phyloP scores from a whole-genome alignment of 2,888 invertebrate species.

The Microplitis manilae region DNA sequence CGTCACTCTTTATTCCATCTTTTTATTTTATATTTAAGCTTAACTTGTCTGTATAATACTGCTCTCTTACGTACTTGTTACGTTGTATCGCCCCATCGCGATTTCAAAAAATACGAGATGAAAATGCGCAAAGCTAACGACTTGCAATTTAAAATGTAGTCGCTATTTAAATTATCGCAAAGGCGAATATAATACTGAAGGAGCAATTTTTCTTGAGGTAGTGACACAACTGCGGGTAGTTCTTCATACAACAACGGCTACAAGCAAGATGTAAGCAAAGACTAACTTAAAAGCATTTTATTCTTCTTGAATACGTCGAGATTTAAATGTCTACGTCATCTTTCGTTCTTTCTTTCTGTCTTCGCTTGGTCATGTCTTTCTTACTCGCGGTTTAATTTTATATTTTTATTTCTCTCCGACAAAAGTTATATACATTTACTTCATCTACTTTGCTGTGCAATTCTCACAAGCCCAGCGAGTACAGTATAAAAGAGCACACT shows the following conservation, averaged over 20 bases:
- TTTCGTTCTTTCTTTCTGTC: neutral
- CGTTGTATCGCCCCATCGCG: neutral
- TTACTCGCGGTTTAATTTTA: neutral
- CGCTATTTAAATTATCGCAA: constrained; percentile 54
- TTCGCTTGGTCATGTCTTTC: neutral
- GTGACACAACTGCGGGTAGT: neutral
- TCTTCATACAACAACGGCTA: neutral
- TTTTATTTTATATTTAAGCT: constrained; percentile 38
- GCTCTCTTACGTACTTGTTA: neutral
- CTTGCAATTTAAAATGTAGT: constrained; percentile 76
- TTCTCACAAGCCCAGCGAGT: neutral
- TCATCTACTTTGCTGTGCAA: neutral
- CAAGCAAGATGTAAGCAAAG: neutral
- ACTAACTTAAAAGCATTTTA: neutral
- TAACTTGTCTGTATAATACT: neutral
- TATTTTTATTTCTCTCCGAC: neutral
- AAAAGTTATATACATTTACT: neutral
- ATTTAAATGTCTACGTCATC: constrained; percentile 1
- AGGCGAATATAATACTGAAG: neutral
- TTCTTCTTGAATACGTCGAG: constrained; percentile 1
- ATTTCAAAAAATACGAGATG: constrained; percentile 65
- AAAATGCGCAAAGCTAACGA: constrained; percentile 77
- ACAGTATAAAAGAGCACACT: constrained; percentile 2
- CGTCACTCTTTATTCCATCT: too few species aligned
- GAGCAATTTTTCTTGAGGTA: neutral